These are phyloP conservation scores for Eupeodes corollae DNA, from an alignment of 1,140 invertebrate genomes.

Conservation along the genomic window DNA sequence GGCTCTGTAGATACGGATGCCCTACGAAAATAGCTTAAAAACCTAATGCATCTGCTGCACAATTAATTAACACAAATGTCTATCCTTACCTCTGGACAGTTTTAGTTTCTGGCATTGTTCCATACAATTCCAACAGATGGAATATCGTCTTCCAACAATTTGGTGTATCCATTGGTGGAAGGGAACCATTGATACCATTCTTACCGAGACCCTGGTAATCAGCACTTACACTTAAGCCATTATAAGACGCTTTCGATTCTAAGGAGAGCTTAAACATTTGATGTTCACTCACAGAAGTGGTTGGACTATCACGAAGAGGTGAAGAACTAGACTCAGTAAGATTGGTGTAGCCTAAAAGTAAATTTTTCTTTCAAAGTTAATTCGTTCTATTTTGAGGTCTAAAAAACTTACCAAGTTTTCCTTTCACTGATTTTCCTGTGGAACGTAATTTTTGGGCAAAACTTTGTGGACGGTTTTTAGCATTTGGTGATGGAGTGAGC, in stretches of 20 bases:
- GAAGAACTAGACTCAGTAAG: slow-evolving; percentile 48
- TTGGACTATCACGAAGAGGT: slow-evolving; percentile 53
- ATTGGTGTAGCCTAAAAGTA: slow-evolving; percentile 38
- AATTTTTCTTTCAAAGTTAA: not conserved
- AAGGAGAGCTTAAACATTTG: slow-evolving; percentile 36
- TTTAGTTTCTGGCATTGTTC: slow-evolving; percentile 87
- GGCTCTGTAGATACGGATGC: slow-evolving; percentile 6
- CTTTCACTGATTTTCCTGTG: slow-evolving; percentile 71
- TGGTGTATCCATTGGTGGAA: slow-evolving; percentile 43
- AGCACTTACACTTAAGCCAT: slow-evolving; percentile 29
- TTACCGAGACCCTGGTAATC: slow-evolving; percentile 30
- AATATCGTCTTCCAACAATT: slow-evolving; percentile 93
- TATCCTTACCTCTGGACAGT: slow-evolving; percentile 48
- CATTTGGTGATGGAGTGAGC: slow-evolving; percentile 49
- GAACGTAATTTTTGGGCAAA: slow-evolving; percentile 76
- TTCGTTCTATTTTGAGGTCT: not conserved
- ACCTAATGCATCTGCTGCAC: slow-evolving; percentile 1
- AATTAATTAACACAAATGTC: slow-evolving; percentile 8
- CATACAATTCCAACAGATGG: slow-evolving; percentile 82
- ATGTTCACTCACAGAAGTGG: slow-evolving; percentile 46
- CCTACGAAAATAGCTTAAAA: slow-evolving; percentile 1
- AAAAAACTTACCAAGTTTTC: slow-evolving; percentile 38
- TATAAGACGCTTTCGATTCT: slow-evolving; percentile 31
- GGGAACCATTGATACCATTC: slow-evolving; percentile 10
- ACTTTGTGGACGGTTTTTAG: slow-evolving; percentile 64